A percentile compares a stretch with the other conserved stretches of the same genome.
Evolutionary conservation across 2,888 invertebrate species (phyloP).

Genomic region (Bhutanitis thaidina): DNA sequence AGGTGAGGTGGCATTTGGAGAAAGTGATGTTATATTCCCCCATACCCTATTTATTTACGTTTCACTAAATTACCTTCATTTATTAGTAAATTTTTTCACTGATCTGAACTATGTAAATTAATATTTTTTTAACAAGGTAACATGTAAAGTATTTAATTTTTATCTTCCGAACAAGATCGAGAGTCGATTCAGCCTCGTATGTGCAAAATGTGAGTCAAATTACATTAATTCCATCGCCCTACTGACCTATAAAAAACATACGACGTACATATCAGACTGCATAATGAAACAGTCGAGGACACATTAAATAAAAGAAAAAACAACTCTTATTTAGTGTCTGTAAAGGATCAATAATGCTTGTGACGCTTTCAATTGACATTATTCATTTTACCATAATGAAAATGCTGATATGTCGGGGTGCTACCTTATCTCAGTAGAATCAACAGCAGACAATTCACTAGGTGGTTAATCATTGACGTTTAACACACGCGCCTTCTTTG

Average conservation of each 20-base stretch:
- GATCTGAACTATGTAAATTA: no score
- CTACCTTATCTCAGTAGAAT: conserved; percentile 5
- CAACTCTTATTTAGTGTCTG: neutral
- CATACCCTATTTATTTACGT: no score
- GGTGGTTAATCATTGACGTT: conserved; percentile 9
- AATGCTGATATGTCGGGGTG: conserved; percentile 4
- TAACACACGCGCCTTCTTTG: conserved; percentile 25
- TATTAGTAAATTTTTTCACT: no score
- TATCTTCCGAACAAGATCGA: neutral
- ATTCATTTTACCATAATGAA: conserved; percentile 6
- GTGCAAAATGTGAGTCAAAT: conserved; percentile 2
- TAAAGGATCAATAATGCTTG: conserved; percentile 10
- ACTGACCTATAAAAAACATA: conserved; percentile 15
- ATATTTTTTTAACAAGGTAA: no score
- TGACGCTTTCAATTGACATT: neutral
- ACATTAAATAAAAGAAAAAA: neutral
- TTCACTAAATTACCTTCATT: no score
- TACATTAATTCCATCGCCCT: conserved; percentile 8
- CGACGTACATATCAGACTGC: neutral
- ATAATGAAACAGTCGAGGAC: neutral
- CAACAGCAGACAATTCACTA: conserved; percentile 8
- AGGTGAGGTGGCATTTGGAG: no score
- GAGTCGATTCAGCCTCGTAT: neutral
- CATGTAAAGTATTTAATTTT: neutral
- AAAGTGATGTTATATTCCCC: no score